These are phyloP conservation scores for Chionis minor DNA, from an alignment of 2,113 vertebrate genomes.

Conservation along the genomic window DNA sequence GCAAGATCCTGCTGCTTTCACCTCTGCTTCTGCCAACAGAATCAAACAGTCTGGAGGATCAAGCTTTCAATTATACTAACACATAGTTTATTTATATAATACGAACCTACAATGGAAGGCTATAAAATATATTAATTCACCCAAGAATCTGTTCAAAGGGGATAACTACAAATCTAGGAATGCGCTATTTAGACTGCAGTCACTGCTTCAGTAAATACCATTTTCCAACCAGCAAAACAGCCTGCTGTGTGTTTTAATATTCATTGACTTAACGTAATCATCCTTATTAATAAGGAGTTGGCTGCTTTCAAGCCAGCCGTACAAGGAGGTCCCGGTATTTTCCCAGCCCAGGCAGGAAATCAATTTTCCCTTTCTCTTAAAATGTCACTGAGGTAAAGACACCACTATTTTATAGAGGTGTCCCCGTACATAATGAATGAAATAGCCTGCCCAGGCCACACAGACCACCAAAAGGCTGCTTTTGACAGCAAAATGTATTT, in stretches of 20 bases:
- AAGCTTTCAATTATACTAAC: neutral
- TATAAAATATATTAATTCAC: neutral
- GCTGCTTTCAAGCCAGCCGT: neutral
- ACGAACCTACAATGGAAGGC: neutral
- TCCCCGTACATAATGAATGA: neutral
- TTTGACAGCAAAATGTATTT: neutral
- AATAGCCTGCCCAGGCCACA: neutral
- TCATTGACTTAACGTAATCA: neutral
- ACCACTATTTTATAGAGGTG: neutral
- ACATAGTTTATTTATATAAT: neutral
- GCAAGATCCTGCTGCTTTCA: neutral
- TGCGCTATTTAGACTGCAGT: neutral
- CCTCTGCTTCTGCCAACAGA: neutral
- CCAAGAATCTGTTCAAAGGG: neutral
- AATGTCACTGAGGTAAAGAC: neutral
- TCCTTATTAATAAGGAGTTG: neutral
- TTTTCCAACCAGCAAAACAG: constrained; percentile 4
- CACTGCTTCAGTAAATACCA: neutral
- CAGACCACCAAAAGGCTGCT: neutral
- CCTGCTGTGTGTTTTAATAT: neutral
- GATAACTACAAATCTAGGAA: neutral
- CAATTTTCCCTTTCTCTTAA: neutral
- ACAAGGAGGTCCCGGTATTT: neutral
- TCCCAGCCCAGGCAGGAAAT: neutral
- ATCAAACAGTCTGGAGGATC: neutral